Percentiles rank a stretch among this genome's conserved stretches.
Conservation (phyloP, 2,888 invertebrate species). For the Thera britannica region DNA sequence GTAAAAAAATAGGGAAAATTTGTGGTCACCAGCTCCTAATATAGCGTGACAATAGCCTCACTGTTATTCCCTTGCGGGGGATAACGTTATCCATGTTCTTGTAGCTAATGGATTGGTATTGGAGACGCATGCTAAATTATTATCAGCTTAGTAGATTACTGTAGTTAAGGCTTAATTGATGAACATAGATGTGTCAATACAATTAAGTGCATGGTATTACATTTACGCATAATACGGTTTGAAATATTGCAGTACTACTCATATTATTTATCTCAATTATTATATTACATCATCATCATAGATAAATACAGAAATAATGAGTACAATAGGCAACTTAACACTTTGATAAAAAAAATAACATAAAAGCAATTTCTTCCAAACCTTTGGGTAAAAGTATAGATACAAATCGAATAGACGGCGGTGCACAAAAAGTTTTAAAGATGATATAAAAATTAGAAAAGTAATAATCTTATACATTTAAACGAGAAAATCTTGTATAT, state of each 20-base stretch:
- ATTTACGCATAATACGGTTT: not conserved
- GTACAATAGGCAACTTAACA: too few species aligned
- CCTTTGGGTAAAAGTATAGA: too few species aligned
- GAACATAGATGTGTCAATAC: not conserved
- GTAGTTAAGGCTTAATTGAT: constrained; percentile 13
- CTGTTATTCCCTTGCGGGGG: constrained; percentile 23
- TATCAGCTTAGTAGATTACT: constrained; percentile 19
- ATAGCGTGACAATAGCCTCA: constrained; percentile 32
- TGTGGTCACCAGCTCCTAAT: constrained; percentile 6
- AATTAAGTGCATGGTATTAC: not conserved
- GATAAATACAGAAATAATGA: too few species aligned
- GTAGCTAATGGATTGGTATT: constrained; percentile 36
- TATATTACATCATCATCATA: too few species aligned
- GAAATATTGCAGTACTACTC: not conserved
- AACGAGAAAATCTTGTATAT: too few species aligned
- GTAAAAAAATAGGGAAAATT: not conserved
- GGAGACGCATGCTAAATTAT: constrained; percentile 24
- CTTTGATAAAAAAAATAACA: too few species aligned
- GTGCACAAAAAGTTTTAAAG: too few species aligned
- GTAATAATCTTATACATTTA: too few species aligned
- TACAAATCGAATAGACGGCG: too few species aligned
- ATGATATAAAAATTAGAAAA: too few species aligned
- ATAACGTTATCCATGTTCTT: constrained; percentile 27
- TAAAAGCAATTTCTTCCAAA: too few species aligned
- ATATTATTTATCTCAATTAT: not conserved